These are phyloP conservation scores for Cryptotis parvus DNA, from an alignment of 2,113 vertebrate species.

Conservation along the genomic window DNA sequence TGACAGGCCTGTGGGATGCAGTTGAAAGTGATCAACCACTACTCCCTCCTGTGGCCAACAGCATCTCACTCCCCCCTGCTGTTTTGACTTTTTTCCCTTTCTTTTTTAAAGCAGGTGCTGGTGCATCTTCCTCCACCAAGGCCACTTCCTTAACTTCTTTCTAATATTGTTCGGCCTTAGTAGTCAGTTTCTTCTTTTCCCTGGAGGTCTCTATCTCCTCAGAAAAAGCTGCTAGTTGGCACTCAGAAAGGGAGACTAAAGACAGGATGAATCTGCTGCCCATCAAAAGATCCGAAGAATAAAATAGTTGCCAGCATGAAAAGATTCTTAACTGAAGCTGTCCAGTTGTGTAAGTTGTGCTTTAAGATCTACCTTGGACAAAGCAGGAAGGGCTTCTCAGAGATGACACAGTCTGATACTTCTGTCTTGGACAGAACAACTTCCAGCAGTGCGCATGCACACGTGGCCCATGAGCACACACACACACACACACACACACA, in stretches of 20 bases:
- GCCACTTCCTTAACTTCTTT: slow-evolving; percentile 38
- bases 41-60: not conserved
- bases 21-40: slow-evolving; percentile 25
- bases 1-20: not conserved
- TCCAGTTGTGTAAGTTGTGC: not conserved
- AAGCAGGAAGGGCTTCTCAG: not conserved
- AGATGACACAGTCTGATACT: not conserved
- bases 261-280: not conserved
- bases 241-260: slow-evolving; percentile 2
- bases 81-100: slow-evolving; percentile 56
- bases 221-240: not conserved
- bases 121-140: not conserved
- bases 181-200: not conserved
- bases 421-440: slow-evolving; percentile 12
- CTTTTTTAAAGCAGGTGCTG: slow-evolving; percentile 34
- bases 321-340: not conserved
- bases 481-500: not conserved
- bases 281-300: not conserved
- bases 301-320: slow-evolving; percentile 11
- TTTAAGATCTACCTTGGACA: slow-evolving; percentile 35
- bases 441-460: not conserved
- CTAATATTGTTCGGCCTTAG: not conserved
- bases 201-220: not conserved
- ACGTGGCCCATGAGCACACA: no score
- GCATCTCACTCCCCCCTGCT: not conserved